Evolutionary conservation across 2,113 vertebrate genomes (phyloP).

Genomic region (Bujurquina vittata): DNA sequence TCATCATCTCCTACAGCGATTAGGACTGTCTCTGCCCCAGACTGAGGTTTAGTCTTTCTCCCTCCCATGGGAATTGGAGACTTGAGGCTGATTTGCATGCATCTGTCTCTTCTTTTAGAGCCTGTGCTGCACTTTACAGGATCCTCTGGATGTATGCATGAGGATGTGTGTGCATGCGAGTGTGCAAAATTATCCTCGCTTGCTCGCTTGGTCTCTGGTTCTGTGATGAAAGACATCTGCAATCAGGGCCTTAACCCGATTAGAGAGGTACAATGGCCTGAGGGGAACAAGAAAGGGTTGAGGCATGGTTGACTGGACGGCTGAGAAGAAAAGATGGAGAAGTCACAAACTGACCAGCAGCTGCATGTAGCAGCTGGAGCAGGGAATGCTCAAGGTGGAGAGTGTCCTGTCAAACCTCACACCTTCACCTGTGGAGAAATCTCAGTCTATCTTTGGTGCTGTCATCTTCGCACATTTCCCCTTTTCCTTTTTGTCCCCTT

Average conservation of each 20-base stretch:
- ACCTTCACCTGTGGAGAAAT: slow-evolving; percentile 36
- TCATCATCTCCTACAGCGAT: slow-evolving; percentile 42
- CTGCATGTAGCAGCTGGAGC: neutral
- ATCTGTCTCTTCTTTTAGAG: slow-evolving; percentile 15
- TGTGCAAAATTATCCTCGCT: slow-evolving; percentile 16
- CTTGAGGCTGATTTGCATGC: slow-evolving; percentile 41
- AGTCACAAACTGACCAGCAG: slow-evolving; percentile 4
- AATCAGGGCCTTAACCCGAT: slow-evolving; percentile 58
- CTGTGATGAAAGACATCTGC: slow-evolving; percentile 59
- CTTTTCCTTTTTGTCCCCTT: neutral
- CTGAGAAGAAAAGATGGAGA: slow-evolving; percentile 15
- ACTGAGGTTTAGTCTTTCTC: slow-evolving; percentile 20
- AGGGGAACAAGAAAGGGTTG: slow-evolving; percentile 24
- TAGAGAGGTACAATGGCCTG: slow-evolving; percentile 26
- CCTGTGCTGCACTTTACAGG: neutral
- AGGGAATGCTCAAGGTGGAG: neutral
- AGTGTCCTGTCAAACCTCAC: slow-evolving; percentile 42
- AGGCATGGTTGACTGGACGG: slow-evolving; percentile 10
- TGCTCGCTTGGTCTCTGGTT: slow-evolving; percentile 37
- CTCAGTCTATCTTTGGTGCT: slow-evolving; percentile 2
- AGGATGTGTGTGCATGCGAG: neutral
- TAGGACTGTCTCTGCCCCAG: slow-evolving; percentile 19
- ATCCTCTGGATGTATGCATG: slow-evolving; percentile 16
- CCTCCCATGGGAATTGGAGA: slow-evolving; percentile 29
- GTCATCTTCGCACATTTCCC: slow-evolving; percentile 45